A percentile compares a stretch with the other conserved stretches of the same genome.
These are phyloP conservation scores for Pseudomyrmex sp. DNA, from an alignment of 1,140 invertebrate genomes.

Conservation along the genomic window DNA sequence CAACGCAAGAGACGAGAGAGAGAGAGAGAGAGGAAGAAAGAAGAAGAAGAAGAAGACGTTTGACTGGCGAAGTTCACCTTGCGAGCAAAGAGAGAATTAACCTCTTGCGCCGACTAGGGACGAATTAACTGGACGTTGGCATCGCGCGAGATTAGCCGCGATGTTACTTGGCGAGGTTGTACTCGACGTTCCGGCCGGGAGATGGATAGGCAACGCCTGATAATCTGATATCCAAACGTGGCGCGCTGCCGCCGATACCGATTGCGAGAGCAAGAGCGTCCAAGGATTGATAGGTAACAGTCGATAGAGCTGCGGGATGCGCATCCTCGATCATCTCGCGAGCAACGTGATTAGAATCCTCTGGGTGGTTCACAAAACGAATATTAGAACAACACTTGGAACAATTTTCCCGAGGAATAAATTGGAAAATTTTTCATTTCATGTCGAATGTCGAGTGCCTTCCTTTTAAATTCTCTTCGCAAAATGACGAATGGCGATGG, in stretches of 20 bases:
- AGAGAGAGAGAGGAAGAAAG: background rate
- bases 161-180: conserved; percentile 24
- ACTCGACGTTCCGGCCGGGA: conserved; percentile 42
- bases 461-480: conserved; percentile 9
- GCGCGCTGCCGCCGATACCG: conserved; percentile 54
- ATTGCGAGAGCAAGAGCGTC: conserved; percentile 26
- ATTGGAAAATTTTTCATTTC: too few species aligned
- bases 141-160: conserved; percentile 59
- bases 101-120: conserved; percentile 47
- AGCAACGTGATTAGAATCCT: conserved; percentile 14
- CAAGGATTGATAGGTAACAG: conserved; percentile 71
- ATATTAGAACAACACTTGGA: too few species aligned
- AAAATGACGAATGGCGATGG: conserved; percentile 68
- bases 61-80: conserved; percentile 65
- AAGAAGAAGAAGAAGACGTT: conserved; percentile 62
- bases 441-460: too few species aligned
- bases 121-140: conserved; percentile 61
- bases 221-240: conserved; percentile 64
- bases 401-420: too few species aligned
- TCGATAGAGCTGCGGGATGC: conserved; percentile 59
- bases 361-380: conserved; percentile 43
- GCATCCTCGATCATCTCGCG: conserved; percentile 55
- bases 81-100: conserved; percentile 58
- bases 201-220: conserved; percentile 71
- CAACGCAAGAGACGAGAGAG: background rate